These are phyloP conservation scores for Orchesella cincta DNA, from an alignment of 1,140 invertebrate genomes.

Conservation along the genomic window DNA sequence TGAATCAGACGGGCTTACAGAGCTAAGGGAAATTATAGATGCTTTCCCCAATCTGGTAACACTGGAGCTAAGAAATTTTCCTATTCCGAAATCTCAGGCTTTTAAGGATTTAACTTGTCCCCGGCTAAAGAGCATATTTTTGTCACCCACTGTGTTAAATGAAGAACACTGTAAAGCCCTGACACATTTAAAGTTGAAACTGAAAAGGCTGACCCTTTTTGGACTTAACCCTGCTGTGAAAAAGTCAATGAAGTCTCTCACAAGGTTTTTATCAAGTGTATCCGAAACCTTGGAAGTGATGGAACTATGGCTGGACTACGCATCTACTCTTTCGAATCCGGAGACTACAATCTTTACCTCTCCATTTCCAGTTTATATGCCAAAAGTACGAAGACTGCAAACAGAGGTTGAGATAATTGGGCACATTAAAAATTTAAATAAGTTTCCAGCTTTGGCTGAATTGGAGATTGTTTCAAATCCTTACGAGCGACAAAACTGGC, in stretches of 20 bases:
- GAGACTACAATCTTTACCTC: background rate
- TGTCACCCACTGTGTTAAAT: constrained; percentile 26
- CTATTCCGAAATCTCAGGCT: background rate
- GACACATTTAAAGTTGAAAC: constrained; percentile 24
- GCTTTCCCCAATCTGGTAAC: constrained; percentile 31
- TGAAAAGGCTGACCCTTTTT: constrained; percentile 31
- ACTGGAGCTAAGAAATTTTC: constrained; percentile 25
- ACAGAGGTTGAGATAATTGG: background rate
- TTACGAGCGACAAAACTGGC: background rate
- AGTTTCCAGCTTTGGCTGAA: background rate
- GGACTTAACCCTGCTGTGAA: background rate
- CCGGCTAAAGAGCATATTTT: background rate
- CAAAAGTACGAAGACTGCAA: background rate
- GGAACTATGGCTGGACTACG: constrained; percentile 25
- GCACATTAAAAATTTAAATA: background rate
- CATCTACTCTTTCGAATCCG: background rate
- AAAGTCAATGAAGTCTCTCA: constrained; percentile 8
- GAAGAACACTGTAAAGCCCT: constrained; percentile 29
- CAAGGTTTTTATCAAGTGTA: constrained; percentile 9
- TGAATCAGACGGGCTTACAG: background rate
- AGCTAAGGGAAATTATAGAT: constrained; percentile 28
- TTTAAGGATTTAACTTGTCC: constrained; percentile 19
- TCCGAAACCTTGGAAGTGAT: constrained; percentile 15
- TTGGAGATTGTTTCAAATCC: constrained; percentile 9
- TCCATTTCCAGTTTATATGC: constrained; percentile 27